Percentiles rank a stretch among this genome's conserved stretches.
These are phyloP conservation scores for Oligia strigilis DNA, from an alignment of 2,888 invertebrate species.

Conservation along the genomic window DNA sequence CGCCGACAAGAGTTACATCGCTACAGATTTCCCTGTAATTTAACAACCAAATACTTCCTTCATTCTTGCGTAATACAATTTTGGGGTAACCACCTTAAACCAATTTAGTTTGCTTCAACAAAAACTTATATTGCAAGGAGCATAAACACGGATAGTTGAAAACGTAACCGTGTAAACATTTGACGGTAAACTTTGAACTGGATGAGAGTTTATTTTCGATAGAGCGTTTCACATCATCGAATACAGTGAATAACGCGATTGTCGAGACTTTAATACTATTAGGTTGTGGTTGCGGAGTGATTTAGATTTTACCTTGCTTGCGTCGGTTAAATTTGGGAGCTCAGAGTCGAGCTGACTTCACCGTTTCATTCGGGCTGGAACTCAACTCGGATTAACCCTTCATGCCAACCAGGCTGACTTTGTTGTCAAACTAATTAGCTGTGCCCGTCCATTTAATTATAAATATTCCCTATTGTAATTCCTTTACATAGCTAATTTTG, in stretches of 20 bases:
- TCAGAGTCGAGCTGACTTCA: constrained; percentile 61
- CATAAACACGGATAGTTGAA: constrained; percentile 20
- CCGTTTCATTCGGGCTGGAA: constrained; percentile 70
- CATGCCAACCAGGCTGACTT: constrained; percentile 69
- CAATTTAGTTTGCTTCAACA: constrained; percentile 19
- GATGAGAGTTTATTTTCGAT: constrained; percentile 46
- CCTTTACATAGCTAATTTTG: constrained; percentile 35
- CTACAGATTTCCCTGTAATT: constrained; percentile 76
- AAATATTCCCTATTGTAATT: constrained; percentile 58
- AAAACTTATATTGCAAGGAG: constrained; percentile 22
- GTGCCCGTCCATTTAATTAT: constrained; percentile 46
- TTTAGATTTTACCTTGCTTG: constrained; percentile 74
- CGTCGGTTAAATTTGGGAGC: constrained; percentile 73
- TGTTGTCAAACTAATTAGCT: constrained; percentile 73
- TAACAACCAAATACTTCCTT: constrained; percentile 67
- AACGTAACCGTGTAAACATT: constrained; percentile 44
- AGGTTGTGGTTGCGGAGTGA: constrained; percentile 73
- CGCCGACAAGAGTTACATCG: constrained; percentile 72
- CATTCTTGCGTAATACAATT: constrained; percentile 44
- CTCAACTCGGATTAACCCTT: constrained; percentile 75
- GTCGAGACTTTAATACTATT: constrained; percentile 75
- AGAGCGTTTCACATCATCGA: constrained; percentile 55
- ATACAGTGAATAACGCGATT: constrained; percentile 69
- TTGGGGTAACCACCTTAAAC: constrained; percentile 13
- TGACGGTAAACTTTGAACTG: constrained; percentile 46